Base-by-base conservation (phyloP, 2,888 invertebrate genomes). In the Furcula furcula region DNA sequence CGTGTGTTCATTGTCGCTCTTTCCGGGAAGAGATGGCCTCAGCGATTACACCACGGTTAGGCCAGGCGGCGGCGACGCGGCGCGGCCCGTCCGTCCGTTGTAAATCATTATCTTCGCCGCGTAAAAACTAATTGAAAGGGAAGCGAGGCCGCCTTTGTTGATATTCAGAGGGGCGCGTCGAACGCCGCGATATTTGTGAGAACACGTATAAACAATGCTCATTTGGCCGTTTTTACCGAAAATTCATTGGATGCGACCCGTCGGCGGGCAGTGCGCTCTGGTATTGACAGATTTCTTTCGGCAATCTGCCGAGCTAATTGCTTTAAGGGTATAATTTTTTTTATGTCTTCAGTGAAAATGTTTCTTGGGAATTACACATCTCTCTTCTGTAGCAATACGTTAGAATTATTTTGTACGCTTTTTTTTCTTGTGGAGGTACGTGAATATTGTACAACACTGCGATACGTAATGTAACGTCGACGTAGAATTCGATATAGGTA, bases 71-170 rank as follows among this genome's bases (percentile, higher is more conserved):
- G 21, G 13, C 20, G 29, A 29, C 39, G 29, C 21, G 30, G 40
- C 32, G 31, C 34, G 34, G 41, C 50, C 55, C 45, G 59, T 47
- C 47, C 61, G 62, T 42, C 65, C 70, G 64, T 66, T 67, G 72
- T 73, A 75, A 82, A 82, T 80, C 76, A 77, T 76, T 81, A 82
- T 78, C 77, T 70, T 40, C 45, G 56, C 56, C 63, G 69, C 70
- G 79, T 80, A 79, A 82, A 82, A 82, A 82, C 81, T 78, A 78
- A 81, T 80, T 81, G 76, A 76, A 81, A 78, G 73, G 78, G 77
- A 69, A 71, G 68, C 75, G 48, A 34, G 28, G 49, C 64, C 53
- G 54, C 65, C 68, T 70, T 78, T 79, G 76, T 78, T 72, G 66
- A 61, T 63, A 60, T 59, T 59, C 25, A 28, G 29, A 31, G 33